These are phyloP conservation scores for Okamejei kenojei DNA, from an alignment of 2,797 vertebrate species.

Conservation along the genomic window DNA sequence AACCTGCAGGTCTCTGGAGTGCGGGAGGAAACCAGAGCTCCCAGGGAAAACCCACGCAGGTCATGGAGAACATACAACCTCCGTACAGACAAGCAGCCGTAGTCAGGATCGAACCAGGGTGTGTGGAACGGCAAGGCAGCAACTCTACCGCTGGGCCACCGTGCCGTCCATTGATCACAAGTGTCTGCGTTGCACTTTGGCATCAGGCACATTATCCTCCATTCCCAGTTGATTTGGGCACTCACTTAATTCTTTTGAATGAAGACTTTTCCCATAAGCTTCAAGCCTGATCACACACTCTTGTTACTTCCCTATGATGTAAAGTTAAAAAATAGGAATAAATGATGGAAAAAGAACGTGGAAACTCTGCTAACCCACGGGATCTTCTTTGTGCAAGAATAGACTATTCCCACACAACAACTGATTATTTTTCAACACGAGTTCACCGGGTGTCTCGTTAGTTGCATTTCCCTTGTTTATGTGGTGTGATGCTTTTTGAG, in stretches of 20 bases:
- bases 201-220: background rate
- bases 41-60: no score
- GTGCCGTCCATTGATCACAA: background rate
- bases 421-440: background rate
- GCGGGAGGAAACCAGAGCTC: no score
- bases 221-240: background rate
- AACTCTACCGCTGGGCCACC: no score
- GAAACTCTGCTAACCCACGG: background rate
- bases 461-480: background rate
- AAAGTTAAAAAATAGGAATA: background rate
- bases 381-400: background rate
- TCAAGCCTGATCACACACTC: background rate
- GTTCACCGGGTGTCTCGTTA: background rate
- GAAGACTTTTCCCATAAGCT: background rate
- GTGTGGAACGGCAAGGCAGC: no score
- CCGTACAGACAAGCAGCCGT: no score
- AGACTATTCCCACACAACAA: background rate
- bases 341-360: constrained; percentile 11
- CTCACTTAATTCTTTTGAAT: background rate
- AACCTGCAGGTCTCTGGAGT: no score
- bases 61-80: no score
- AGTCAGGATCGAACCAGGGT: no score
- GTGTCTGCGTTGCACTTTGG: background rate
- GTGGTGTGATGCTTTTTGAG: background rate
- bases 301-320: no score